Base-by-base conservation (phyloP, 2,888 invertebrate species). In the Lochmaea crataegi region DNA sequence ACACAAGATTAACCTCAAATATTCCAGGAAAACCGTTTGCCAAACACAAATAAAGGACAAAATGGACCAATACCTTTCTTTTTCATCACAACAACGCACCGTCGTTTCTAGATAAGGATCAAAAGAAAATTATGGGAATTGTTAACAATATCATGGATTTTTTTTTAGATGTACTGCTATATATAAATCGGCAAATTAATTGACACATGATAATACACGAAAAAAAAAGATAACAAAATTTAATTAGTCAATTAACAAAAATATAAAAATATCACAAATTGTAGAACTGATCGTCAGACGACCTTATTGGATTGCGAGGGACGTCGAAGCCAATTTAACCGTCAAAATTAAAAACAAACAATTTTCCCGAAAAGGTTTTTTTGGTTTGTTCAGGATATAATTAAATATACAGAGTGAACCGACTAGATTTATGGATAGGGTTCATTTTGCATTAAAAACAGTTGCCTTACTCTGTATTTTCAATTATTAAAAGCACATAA, bases 241-340 rank as follows among this genome's bases (percentile, higher is more conserved):
- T 57, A 26, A 57, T 57, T 22, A 63, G 69, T 69, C 42, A 69
- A 69, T 53, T 69, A 69, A 69, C 69, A 69, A 69, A 69, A 69
- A 63, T 68, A 63, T 69, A 69, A 69, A 69, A 69, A 64, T 64
- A 64, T 70, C 69, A 70, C 64, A 64, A 70, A 63, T 22, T 61
- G 38, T 22, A 16, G 60, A 61, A 53, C 11, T 56, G 66, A 66
- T 66, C 68, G 48, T 60, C 26, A 18, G 22, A n/a, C 56, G 45
- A 70, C 11, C 69, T 26, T 48, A 41, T 60, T 67, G 6, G 22
- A 64, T 61, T 60, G 63, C 67, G 57, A 67, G 67, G 67, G 63
- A 48, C 42, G 41, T 38, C 16, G 3, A 63, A 38, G 68, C 41
- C 72, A 64, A 60, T 61, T 71, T 45, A 60, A 67, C 53, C 32